Evolutionary conservation across 2,113 vertebrate species (phyloP).

Genomic region (Camelus bactrianus): DNA sequence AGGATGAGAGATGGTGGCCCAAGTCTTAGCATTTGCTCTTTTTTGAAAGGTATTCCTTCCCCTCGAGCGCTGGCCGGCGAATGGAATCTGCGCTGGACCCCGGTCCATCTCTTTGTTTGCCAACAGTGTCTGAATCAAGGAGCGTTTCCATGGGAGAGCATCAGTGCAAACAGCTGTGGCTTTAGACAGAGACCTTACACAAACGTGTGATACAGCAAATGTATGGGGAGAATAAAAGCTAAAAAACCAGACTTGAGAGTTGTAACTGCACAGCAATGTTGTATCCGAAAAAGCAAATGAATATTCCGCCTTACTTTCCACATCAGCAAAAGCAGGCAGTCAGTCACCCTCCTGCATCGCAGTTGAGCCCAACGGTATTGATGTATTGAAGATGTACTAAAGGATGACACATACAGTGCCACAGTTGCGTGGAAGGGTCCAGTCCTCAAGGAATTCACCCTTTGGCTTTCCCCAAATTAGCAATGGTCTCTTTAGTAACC

Average conservation of each 20-base stretch:
- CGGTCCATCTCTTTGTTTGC: not conserved
- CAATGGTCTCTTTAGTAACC: not conserved
- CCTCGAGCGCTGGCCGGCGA: not conserved
- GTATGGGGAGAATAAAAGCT: fast-evolving
- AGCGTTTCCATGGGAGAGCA: not conserved
- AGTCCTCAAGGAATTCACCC: too few relatives aligned
- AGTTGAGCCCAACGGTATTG: not conserved
- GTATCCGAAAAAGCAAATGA: not conserved
- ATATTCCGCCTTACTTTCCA: not conserved
- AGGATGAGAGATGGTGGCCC: not conserved
- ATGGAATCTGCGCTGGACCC: fast-evolving
- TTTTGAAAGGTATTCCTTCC: not conserved
- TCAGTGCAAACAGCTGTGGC: not conserved
- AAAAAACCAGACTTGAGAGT: not conserved
- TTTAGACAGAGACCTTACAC: not conserved
- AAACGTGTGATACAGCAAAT: not conserved
- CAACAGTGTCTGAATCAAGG: too few relatives aligned
- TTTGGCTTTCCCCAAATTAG: not conserved
- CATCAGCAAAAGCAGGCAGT: fast-evolving
- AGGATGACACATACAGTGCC: fast-evolving
- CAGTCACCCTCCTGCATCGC: not conserved
- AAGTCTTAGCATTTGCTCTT: fast-evolving
- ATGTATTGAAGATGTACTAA: too few relatives aligned
- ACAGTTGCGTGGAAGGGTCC: fast-evolving
- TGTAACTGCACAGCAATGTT: not conserved